Conservation (phyloP, 2,113 vertebrate genomes). For the Neolamprologus sp. region DNA sequence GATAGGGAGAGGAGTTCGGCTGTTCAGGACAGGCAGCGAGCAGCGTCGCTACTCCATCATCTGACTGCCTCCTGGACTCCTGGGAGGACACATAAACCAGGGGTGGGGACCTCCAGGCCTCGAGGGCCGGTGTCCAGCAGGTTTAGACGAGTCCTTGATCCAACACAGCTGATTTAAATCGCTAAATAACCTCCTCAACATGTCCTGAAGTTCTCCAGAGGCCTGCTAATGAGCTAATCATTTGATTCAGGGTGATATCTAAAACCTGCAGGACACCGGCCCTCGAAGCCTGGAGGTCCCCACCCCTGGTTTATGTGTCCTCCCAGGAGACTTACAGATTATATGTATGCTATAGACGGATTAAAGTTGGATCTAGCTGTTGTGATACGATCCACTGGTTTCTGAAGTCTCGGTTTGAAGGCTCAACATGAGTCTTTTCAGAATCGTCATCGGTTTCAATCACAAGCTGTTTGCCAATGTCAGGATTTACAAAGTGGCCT, state of each 20-base stretch:
- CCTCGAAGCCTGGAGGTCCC: neutral
- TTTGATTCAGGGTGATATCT: neutral
- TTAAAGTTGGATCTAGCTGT: neutral
- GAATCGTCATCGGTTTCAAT: neutral
- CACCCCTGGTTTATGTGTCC: too few relatives aligned
- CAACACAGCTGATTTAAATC: neutral
- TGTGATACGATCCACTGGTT: neutral
- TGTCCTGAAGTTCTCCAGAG: neutral
- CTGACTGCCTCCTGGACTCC: neutral
- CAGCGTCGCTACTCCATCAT: neutral
- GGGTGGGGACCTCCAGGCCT: neutral
- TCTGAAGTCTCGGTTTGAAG: neutral
- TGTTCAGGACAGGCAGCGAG: neutral
- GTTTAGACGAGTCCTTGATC: neutral
- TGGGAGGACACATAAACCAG: neutral
- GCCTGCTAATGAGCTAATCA: fast-evolving
- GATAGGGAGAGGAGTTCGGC: fast-evolving
- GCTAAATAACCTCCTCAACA: neutral
- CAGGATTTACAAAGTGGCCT: neutral
- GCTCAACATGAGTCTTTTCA: neutral
- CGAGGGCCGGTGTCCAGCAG: neutral
- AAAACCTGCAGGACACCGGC: neutral
- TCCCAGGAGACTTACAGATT: too few relatives aligned
- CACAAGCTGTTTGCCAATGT: neutral
- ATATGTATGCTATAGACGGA: fast-evolving